Evolutionary conservation across 2,797 vertebrate species (phyloP).

Genomic region (Smutsia temminckii): DNA sequence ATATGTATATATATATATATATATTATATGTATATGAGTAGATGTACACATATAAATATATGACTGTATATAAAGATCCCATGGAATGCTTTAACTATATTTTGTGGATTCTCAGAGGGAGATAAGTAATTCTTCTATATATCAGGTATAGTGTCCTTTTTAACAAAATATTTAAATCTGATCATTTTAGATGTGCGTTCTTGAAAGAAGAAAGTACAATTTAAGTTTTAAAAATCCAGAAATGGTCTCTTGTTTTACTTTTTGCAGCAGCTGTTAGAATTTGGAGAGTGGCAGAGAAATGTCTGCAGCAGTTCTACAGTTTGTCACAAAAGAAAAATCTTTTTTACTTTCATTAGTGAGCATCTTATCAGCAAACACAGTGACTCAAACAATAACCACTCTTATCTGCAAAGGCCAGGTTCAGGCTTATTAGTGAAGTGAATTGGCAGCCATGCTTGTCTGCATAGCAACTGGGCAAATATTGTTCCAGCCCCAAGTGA

Average conservation of each 20-base stretch:
- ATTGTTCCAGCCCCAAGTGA: slow-evolving; percentile 75
- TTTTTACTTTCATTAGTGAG: slow-evolving; percentile 72
- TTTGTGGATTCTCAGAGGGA: background rate
- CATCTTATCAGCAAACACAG: slow-evolving; percentile 77
- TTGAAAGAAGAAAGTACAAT: background rate
- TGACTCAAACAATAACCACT: slow-evolving; percentile 76
- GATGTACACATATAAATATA: no score
- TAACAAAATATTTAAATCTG: background rate
- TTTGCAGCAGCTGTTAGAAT: slow-evolving; percentile 41
- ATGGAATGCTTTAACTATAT: slow-evolving; percentile 4
- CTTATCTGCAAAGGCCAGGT: slow-evolving; percentile 84
- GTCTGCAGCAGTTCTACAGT: background rate
- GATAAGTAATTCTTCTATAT: slow-evolving; percentile 4
- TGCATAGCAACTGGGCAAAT: slow-evolving; percentile 85
- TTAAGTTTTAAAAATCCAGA: background rate
- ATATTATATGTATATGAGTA: background rate
- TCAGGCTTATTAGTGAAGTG: slow-evolving; percentile 77
- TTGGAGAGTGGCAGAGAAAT: background rate
- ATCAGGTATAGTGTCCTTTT: background rate
- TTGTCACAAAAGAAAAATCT: slow-evolving; percentile 53
- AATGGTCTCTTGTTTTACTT: background rate
- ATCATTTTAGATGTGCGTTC: background rate
- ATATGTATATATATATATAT: background rate
- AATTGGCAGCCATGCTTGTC: slow-evolving; percentile 78
- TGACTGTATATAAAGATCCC: background rate